These are phyloP conservation scores for Polylopha cassiicola DNA, from an alignment of 2,888 invertebrate species.

Conservation along the genomic window DNA sequence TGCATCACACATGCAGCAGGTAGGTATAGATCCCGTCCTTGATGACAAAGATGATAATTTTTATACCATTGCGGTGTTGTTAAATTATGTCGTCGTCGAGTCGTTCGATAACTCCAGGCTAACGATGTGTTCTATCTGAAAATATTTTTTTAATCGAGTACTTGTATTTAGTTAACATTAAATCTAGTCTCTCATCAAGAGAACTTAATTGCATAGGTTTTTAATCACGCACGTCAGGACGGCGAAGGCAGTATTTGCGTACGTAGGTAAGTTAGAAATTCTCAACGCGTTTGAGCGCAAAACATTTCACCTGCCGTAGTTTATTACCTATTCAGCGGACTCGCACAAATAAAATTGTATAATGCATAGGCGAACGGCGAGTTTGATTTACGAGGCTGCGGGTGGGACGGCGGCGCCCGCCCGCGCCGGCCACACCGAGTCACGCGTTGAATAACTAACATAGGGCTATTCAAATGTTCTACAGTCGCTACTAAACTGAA, in stretches of 20 bases:
- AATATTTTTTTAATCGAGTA: too few relatives aligned
- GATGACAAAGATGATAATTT: too few relatives aligned
- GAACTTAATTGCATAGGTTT: too few relatives aligned
- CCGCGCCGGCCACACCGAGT: conserved; percentile 45
- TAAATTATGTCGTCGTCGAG: too few relatives aligned
- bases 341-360: conserved; percentile 78
- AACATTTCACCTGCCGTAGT: conserved; percentile 72
- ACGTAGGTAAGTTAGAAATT: conserved; percentile 65
- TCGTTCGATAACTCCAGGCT: too few relatives aligned
- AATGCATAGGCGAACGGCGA: conserved; percentile 76
- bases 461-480: conserved; percentile 57
- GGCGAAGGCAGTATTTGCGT: conserved; percentile 47
- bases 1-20: too few relatives aligned
- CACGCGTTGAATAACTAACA: conserved; percentile 73
- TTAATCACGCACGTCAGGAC: conserved; percentile 2
- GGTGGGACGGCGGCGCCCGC: too few relatives aligned
- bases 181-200: too few relatives aligned
- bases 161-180: too few relatives aligned
- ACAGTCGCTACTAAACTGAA: conserved; percentile 14
- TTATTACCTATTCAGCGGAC: conserved; percentile 76
- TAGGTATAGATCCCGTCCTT: too few relatives aligned
- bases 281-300: conserved; percentile 58
- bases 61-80: too few relatives aligned
- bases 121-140: too few relatives aligned
- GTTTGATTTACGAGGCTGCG: conserved; percentile 73